Conservation (phyloP, 2,888 invertebrate species). For the Unio pictorum region DNA sequence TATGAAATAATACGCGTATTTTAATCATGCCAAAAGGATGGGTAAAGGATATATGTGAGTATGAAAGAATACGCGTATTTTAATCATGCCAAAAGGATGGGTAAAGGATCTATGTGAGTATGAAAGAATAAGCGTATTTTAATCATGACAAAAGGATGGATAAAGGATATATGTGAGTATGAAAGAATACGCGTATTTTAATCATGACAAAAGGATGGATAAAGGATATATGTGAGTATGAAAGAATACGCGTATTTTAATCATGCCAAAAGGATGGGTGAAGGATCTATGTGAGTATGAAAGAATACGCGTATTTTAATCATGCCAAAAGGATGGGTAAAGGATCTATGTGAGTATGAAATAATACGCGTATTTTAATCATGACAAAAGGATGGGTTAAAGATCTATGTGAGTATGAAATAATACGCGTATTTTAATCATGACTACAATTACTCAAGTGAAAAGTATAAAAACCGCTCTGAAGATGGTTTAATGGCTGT, state of each 20-base stretch:
- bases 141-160: conserved; percentile 68
- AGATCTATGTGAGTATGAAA: conserved; percentile 62
- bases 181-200: neutral
- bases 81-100: conserved; percentile 62
- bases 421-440: neutral
- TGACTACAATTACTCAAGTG: too few species aligned
- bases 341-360: conserved; percentile 63
- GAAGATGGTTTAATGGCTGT: too few species aligned
- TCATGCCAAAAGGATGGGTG: conserved; percentile 64
- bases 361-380: neutral
- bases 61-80: neutral
- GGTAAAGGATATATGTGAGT: conserved; percentile 66
- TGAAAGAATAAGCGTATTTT: neutral
- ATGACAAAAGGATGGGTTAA: conserved; percentile 69
- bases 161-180: conserved; percentile 64
- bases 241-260: neutral
- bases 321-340: conserved; percentile 69
- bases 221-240: conserved; percentile 64
- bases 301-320: neutral
- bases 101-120: conserved; percentile 65
- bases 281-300: conserved; percentile 64
- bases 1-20: conserved; percentile 4
- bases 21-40: conserved; percentile 61
- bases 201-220: conserved; percentile 68
- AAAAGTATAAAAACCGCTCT: too few species aligned